Base-by-base conservation (phyloP, 2,888 invertebrate genomes). In the Nemurella pictetii region DNA sequence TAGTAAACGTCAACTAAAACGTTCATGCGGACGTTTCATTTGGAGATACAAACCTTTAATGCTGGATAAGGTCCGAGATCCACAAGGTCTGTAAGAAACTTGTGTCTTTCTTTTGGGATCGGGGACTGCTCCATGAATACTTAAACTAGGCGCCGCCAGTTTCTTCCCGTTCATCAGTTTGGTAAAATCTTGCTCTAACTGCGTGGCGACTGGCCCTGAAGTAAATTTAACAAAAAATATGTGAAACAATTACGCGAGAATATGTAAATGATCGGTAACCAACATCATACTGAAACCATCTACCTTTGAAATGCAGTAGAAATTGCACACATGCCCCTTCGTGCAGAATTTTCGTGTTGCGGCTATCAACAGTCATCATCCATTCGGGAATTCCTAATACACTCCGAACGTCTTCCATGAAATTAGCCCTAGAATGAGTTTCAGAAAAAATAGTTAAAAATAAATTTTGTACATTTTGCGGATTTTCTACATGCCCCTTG, bases 331-430 rank as follows among this genome's bases (percentile, higher is more conserved):
- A 98, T 80, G 95, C 93, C 85, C 95, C 95, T 87, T 93, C 92
- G 89, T 97, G 95, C 83, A 98, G 91, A 32, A 92, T 90, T 89
- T 95, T 95, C 0, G 97, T 96, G 89, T 94, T 94, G 5, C 97
- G 92, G 72, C 95, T 94, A 91, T 97, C 97, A 84, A 96, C 95
- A 26, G 95, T 94, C 87, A 98, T 89, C 94, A 97, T 95, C 98
- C 98, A 98, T 89, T 95, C 95, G 0, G 97, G 97, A 84, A 95
- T 94, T 32, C 96, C 97, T 94, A 98, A 93, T 32, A 97, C 94
- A 84, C 93, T 92, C 55, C 97, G 93, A 9, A 97, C 91, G 87
- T 97, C 96, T 85, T 94, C 94, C 87, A 98, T 93, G 91, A 98
- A 98, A 90, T 95, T 95, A 0, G 95, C 94, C 0, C 97, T 97